phyloP scores from a whole-genome alignment of 2,113 vertebrate genomes.

The Xiphophorus maculatus region DNA sequence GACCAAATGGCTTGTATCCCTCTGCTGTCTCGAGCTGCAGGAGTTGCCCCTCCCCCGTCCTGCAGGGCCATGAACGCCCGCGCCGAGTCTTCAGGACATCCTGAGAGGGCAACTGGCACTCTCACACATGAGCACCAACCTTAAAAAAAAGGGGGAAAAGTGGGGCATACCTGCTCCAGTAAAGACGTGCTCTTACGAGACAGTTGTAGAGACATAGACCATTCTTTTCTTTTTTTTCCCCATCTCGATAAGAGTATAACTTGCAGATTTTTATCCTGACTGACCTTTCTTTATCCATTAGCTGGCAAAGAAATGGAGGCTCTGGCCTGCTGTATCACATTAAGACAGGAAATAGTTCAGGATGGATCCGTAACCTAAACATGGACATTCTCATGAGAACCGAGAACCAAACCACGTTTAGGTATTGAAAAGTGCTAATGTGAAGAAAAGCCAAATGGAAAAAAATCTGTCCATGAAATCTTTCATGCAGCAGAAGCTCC shows the following conservation, averaged over 20 bases:
- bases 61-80: conserved; percentile 23
- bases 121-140: neutral
- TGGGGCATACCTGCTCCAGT: neutral
- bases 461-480: no score
- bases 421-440: no score
- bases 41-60: conserved; percentile 48
- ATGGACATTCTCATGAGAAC: neutral
- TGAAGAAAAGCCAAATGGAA: no score
- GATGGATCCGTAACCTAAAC: neutral
- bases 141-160: neutral
- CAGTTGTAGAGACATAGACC: neutral
- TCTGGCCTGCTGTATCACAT: neutral
- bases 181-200: neutral
- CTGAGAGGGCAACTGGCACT: conserved; percentile 22
- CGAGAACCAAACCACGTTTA: neutral
- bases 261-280: neutral
- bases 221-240: no score
- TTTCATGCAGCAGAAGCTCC: no score
- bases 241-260: neutral
- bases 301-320: neutral
- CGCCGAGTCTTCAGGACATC: conserved; percentile 28
- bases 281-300: neutral
- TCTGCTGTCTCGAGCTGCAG: conserved; percentile 53
- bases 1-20: conserved; percentile 75
- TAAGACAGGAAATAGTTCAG: neutral